Evolutionary conservation across 1,140 invertebrate species (phyloP).

Genomic region (Oppia nitens): DNA sequence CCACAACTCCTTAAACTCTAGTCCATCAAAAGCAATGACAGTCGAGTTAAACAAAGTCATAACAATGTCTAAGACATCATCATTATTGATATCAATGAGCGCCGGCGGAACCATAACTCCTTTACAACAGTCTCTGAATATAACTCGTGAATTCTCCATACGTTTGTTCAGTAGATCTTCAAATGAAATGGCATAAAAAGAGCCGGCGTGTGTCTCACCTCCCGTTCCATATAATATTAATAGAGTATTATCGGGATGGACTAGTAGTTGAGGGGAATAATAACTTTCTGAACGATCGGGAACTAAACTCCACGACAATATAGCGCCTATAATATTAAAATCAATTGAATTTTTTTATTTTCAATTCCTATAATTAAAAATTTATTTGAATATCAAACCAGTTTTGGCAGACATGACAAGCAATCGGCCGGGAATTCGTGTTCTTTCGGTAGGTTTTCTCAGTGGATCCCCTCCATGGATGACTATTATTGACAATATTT

Average conservation of each 20-base stretch:
- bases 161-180: slow-evolving; percentile 37
- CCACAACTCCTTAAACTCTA: slow-evolving; percentile 47
- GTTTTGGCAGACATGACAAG: slow-evolving; percentile 14
- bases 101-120: slow-evolving; percentile 43
- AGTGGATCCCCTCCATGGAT: slow-evolving; percentile 44
- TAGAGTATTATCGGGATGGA: slow-evolving; percentile 37
- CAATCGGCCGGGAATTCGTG: slow-evolving; percentile 3
- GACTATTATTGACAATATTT: slow-evolving; percentile 26
- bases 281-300: slow-evolving; percentile 48
- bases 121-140: slow-evolving; percentile 16
- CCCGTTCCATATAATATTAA: slow-evolving; percentile 52
- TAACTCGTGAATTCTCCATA: slow-evolving; percentile 23
- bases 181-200: slow-evolving; percentile 44
- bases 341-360: not conserved
- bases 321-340: slow-evolving; percentile 28
- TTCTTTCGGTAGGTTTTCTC: slow-evolving; percentile 28
- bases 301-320: slow-evolving; percentile 42
- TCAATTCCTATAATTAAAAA: not conserved
- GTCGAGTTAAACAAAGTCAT: slow-evolving; percentile 54
- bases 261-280: slow-evolving; percentile 48
- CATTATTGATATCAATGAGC: slow-evolving; percentile 52
- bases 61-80: slow-evolving; percentile 50
- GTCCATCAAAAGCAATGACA: slow-evolving; percentile 51
- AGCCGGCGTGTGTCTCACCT: slow-evolving; percentile 49
- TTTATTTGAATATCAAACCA: not conserved